A percentile compares a stretch with the other conserved stretches of the same genome.
phyloP scores from a whole-genome alignment of 2,888 invertebrate species.

The Caenorhabditis macrosperma region DNA sequence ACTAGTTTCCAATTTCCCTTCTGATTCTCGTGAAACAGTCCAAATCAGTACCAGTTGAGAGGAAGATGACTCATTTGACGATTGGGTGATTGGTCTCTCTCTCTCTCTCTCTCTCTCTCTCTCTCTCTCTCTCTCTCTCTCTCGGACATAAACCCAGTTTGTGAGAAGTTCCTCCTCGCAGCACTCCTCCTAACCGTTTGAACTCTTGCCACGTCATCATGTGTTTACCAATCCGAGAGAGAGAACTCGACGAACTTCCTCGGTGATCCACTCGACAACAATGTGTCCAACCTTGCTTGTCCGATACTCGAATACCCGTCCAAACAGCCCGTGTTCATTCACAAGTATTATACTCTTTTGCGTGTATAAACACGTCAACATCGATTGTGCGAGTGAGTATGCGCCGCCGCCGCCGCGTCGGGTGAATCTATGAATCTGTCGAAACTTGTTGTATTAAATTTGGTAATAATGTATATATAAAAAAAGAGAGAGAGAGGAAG shows the following conservation, averaged over 20 bases:
- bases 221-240: conserved; percentile 1
- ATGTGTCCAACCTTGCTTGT: conserved; percentile 14
- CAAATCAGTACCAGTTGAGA: neutral
- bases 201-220: conserved; percentile 7
- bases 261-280: conserved; percentile 35
- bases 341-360: conserved; percentile 31
- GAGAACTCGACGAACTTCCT: conserved; percentile 17
- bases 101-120: no score
- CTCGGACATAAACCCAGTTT: neutral
- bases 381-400: neutral
- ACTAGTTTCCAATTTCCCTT: no score
- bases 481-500: conserved; percentile 7
- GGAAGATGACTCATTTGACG: neutral
- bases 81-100: neutral
- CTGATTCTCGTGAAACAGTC: no score
- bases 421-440: conserved; percentile 27
- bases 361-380: conserved; percentile 41
- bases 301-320: conserved; percentile 1
- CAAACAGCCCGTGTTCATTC: neutral
- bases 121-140: no score
- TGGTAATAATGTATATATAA: conserved; percentile 30
- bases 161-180: neutral
- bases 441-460: conserved; percentile 55
- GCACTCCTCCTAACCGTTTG: neutral
- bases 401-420: neutral